A percentile compares a stretch with the other conserved stretches of the same genome.
phyloP scores from a whole-genome alignment of 2,888 invertebrate genomes.

The Acronicta alni region DNA sequence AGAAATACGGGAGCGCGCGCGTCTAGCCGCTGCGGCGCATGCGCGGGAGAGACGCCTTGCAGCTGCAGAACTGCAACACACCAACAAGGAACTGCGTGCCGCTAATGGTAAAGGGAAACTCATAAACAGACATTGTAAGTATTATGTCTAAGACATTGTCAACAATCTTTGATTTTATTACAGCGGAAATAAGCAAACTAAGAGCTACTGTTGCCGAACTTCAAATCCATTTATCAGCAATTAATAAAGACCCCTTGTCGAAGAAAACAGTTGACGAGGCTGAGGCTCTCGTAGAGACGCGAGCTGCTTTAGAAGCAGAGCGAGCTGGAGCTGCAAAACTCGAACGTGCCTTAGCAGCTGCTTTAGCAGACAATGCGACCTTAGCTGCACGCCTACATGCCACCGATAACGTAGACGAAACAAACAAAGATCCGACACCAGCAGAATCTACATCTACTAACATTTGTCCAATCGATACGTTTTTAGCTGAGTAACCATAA shows the following conservation, averaged over 20 bases:
- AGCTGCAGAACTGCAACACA: conserved; percentile 75
- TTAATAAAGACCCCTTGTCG: conserved; percentile 32
- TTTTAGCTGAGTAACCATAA: conserved; percentile 75
- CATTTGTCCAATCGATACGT: conserved; percentile 78
- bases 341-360: conserved; percentile 75
- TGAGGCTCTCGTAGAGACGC: conserved; percentile 69
- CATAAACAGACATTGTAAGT: too few relatives aligned
- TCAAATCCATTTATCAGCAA: conserved; percentile 61
- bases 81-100: conserved; percentile 68
- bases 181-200: conserved; percentile 78
- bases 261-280: conserved; percentile 58
- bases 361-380: conserved; percentile 76
- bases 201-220: conserved; percentile 70
- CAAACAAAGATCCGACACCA: conserved; percentile 44
- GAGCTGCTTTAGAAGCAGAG: conserved; percentile 76
- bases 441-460: conserved; percentile 57
- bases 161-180: conserved; percentile 37
- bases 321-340: conserved; percentile 73
- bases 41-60: conserved; percentile 80
- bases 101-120: conserved; percentile 70
- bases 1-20: conserved; percentile 80
- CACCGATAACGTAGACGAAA: conserved; percentile 60
- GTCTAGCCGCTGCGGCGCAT: conserved; percentile 83
- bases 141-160: not conserved
- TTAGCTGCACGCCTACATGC: conserved; percentile 71